A percentile compares a stretch with the other conserved stretches of the same genome.
phyloP scores from a whole-genome alignment of 2,113 vertebrate genomes.

The Leptocoma aspasia region DNA sequence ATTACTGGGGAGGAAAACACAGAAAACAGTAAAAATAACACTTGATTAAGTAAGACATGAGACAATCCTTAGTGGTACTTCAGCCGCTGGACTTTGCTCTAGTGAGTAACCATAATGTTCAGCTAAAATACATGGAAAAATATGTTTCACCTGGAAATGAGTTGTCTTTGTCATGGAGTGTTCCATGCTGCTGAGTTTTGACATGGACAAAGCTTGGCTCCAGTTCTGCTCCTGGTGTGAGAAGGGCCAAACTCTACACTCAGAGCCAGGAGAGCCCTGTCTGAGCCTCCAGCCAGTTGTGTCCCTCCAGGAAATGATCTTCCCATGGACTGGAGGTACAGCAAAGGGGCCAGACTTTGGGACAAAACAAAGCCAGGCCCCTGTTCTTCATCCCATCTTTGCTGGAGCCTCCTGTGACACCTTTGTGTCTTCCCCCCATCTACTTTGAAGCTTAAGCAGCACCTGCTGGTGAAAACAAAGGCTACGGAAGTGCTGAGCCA shows the following conservation, averaged over 20 bases:
- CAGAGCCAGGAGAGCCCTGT: neutral
- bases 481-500: neutral
- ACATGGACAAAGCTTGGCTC: neutral
- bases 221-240: neutral
- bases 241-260: neutral
- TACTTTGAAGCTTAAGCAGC: constrained; percentile 39
- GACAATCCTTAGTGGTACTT: neutral
- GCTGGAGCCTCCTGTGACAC: neutral
- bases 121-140: neutral
- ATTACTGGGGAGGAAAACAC: neutral
- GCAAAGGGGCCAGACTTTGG: neutral
- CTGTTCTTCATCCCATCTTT: neutral
- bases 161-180: neutral
- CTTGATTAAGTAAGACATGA: neutral
- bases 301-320: neutral
- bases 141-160: neutral
- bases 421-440: neutral
- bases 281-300: neutral
- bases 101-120: neutral
- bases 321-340: accelerated
- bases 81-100: neutral
- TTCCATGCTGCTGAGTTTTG: neutral
- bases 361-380: neutral
- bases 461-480: constrained; percentile 38
- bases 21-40: neutral